These are phyloP conservation scores for Ashinkailepas kermadecensis DNA, from an alignment of 2,888 invertebrate species.

Conservation along the genomic window DNA sequence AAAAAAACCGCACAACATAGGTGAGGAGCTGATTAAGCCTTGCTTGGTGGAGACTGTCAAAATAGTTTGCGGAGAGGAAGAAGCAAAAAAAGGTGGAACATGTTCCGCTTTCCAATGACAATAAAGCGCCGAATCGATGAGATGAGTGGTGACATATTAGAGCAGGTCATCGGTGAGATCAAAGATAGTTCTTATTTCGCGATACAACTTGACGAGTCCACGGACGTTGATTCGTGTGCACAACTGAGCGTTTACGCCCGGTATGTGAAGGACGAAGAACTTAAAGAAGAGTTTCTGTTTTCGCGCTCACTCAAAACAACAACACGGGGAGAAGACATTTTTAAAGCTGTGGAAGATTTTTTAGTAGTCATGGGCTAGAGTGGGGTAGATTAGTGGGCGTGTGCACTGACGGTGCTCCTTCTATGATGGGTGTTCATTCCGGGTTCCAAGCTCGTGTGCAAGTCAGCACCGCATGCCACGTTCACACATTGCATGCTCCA, in stretches of 20 bases:
- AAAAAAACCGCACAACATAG: constrained; percentile 27
- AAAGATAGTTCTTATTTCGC: constrained; percentile 23
- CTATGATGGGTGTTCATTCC: too few relatives aligned
- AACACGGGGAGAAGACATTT: constrained; percentile 7
- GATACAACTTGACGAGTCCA: constrained; percentile 22
- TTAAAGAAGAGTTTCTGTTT: constrained; percentile 24
- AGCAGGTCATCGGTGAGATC: constrained; percentile 23
- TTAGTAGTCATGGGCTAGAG: too few relatives aligned
- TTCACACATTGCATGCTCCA: too few relatives aligned
- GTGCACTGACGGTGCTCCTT: too few relatives aligned
- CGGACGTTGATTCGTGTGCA: constrained; percentile 23
- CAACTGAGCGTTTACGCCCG: constrained; percentile 24
- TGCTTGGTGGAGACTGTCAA: constrained; percentile 26
- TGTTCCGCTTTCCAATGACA: constrained; percentile 24
- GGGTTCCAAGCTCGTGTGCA: too few relatives aligned
- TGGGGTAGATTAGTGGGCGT: too few relatives aligned
- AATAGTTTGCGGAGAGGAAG: constrained; percentile 28
- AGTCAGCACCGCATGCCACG: too few relatives aligned
- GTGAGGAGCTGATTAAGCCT: constrained; percentile 26
- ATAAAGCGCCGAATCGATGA: constrained; percentile 19
- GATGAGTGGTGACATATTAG: constrained; percentile 25
- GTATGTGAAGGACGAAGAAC: constrained; percentile 16
- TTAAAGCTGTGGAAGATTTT: background rate
- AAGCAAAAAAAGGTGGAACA: constrained; percentile 13
- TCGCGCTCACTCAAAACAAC: constrained; percentile 22